Percentiles rank a stretch among this genome's conserved stretches.
These are phyloP conservation scores for Dromiciops gliroides DNA, from an alignment of 2,113 vertebrate genomes.

Conservation along the genomic window DNA sequence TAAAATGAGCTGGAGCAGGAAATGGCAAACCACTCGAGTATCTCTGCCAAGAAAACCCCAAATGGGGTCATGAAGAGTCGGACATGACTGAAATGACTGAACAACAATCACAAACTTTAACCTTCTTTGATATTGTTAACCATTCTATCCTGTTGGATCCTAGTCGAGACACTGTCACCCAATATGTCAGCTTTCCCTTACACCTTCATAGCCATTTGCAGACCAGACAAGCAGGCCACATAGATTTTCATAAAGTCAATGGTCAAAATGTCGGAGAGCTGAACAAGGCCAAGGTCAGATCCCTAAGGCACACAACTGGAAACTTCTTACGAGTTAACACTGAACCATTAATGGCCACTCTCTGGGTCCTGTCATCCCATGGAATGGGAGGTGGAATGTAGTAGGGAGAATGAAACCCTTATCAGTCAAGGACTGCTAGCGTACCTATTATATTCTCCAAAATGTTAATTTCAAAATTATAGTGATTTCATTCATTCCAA, in stretches of 20 bases:
- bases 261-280: not conserved
- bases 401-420: no score
- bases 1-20: not conserved
- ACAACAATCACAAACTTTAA: not conserved
- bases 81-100: not conserved
- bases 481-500: conserved; percentile 19
- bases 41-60: not conserved
- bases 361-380: not conserved
- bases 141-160: not conserved
- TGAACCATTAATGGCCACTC: not conserved
- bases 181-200: not conserved
- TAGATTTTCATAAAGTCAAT: not conserved
- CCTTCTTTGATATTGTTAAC: not conserved
- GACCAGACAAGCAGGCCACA: not conserved
- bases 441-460: not conserved
- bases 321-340: not conserved
- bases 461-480: not conserved
- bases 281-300: not conserved
- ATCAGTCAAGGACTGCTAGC: no score
- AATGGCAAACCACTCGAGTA: not conserved
- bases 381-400: not conserved
- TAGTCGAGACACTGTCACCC: not conserved
- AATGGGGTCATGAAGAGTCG: not conserved
- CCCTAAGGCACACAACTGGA: not conserved
- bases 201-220: not conserved